phyloP scores from a whole-genome alignment of 2,888 invertebrate species.

The Ariolimax columbianus region DNA sequence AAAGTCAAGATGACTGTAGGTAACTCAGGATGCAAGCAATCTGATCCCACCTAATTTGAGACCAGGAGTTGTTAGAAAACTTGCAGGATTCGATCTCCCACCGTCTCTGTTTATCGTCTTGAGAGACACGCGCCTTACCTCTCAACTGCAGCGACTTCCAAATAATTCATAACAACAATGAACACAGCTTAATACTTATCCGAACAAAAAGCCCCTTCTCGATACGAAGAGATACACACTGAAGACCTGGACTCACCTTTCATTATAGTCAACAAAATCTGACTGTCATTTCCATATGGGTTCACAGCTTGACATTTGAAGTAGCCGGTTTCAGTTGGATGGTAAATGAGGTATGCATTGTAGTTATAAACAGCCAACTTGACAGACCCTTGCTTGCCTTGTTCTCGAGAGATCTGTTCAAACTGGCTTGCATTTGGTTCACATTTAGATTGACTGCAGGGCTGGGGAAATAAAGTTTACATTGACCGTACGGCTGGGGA shows the following conservation, averaged over 20 bases:
- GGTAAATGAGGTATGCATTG: background rate
- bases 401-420: background rate
- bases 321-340: conserved; percentile 16
- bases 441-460: conserved; percentile 10
- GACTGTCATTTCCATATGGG: background rate
- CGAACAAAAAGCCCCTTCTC: too few species aligned
- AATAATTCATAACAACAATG: too few species aligned
- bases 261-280: conserved; percentile 15
- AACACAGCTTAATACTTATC: too few species aligned
- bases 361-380: background rate
- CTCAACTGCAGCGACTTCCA: too few species aligned
- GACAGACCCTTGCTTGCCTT: background rate
- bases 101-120: too few species aligned
- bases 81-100: too few species aligned
- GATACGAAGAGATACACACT: too few species aligned
- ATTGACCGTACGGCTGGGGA: background rate
- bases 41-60: too few species aligned
- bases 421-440: conserved; percentile 18
- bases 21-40: too few species aligned
- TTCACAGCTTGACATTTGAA: conserved; percentile 32
- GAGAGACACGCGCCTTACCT: too few species aligned
- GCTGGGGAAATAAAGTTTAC: background rate
- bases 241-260: background rate
- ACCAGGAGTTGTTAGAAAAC: too few species aligned
- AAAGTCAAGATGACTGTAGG: too few species aligned